Evolutionary conservation across 2,888 invertebrate species (phyloP).

Genomic region (Ellobium chinense): DNA sequence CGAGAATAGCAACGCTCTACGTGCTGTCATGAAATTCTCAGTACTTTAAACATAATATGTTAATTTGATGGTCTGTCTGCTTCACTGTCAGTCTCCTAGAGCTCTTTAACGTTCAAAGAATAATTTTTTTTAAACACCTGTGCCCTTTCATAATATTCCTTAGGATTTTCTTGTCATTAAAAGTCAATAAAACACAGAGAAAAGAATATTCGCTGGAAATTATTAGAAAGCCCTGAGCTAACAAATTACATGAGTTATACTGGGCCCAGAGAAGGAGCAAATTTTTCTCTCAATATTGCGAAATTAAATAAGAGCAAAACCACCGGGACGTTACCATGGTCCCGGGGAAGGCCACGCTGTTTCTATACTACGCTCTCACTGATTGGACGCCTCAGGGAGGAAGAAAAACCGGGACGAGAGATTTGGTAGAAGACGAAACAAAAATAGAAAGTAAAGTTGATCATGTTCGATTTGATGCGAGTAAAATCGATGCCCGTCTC

Average conservation of each 20-base stretch:
- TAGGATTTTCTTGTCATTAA: too few species aligned
- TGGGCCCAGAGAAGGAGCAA: not conserved
- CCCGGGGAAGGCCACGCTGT: not conserved
- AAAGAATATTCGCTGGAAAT: too few species aligned
- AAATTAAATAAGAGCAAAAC: not conserved
- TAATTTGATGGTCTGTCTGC: too few species aligned
- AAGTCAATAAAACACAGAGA: too few species aligned
- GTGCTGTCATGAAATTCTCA: too few species aligned
- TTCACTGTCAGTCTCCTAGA: too few species aligned
- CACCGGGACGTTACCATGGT: conserved; percentile 21
- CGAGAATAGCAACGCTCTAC: too few species aligned
- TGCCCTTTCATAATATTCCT: too few species aligned
- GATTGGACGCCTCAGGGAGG: conserved; percentile 26
- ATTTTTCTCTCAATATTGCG: not conserved
- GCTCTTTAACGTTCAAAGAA: too few species aligned
- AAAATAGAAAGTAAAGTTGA: conserved; percentile 13
- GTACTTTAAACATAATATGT: too few species aligned
- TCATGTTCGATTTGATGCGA: conserved; percentile 10
- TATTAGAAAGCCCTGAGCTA: not conserved
- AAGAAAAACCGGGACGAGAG: not conserved
- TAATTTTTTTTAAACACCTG: too few species aligned
- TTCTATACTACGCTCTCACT: not conserved
- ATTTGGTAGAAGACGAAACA: conserved; percentile 19
- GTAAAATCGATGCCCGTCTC: conserved; percentile 16
- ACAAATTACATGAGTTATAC: not conserved